Evolutionary conservation across 2,113 vertebrate genomes (phyloP), one percentile per base, ranked within the genome.

Genomic region (Psittacus erithacus): DNA sequence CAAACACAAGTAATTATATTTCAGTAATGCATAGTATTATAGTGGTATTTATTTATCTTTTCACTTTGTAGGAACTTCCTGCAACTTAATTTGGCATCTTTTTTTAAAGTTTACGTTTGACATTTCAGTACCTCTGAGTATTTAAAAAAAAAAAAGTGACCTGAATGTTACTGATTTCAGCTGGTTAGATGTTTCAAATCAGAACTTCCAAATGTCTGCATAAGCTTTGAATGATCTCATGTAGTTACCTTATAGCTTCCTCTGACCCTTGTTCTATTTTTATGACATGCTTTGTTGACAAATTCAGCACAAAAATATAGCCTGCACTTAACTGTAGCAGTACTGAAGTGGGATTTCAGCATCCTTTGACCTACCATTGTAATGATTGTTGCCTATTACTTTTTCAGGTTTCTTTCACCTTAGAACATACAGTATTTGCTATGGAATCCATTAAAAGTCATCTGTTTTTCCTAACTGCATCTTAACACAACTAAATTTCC

Each of bases 191-290:
- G 39, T 84, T 94, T 57, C 41, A 92, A 43, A 86, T 41, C 50
- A 81, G 38, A 55, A 69, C 8, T 93, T 94, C 35, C 27, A 78
- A 92, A 86, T 28, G 53, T 29, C 60, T 90, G 27, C 24, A 62
- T 68, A 75, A 88, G 22, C 59, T 82, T 44, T 65, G 70, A 92
- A 63, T 93, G 60, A 68, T 82, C 38, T 91, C 29, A 75, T 80
- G 46, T 52, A 22, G 49, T 78, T 80, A 22, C 17, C 82, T 89
- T 84, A 57, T 29, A 93, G 20, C 20, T 95, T 93, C 6, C 50
- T 88, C 33, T 92, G 82, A 71, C 68, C 57, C 31, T 94, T 77
- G 4, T 82, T 86, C 68, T 88, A 64, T 78, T 92, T 92, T 94
- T 71, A 62, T 64, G 46, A 2, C 18, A 47, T 25, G 7, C 78